phyloP scores from a whole-genome alignment of 2,797 vertebrate genomes.

The Sylvia borin region DNA sequence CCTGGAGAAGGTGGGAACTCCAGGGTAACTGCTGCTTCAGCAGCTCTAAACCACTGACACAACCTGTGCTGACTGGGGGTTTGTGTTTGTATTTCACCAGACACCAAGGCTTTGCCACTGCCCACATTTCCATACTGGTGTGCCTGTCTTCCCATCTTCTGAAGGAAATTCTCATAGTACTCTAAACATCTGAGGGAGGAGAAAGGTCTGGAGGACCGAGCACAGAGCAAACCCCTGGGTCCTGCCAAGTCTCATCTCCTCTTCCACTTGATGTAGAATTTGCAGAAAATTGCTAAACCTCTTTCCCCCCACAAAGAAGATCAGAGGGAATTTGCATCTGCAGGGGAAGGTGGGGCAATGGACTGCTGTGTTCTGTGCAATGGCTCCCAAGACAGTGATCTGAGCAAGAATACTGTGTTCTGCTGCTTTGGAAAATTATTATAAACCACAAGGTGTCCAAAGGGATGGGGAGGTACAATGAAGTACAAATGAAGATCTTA shows the following conservation, averaged over 20 bases:
- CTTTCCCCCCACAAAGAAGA: not conserved
- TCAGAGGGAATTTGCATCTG: not conserved
- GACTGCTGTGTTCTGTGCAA: not conserved
- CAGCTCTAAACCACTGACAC: not conserved
- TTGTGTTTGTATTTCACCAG: not conserved
- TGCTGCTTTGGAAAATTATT: not conserved
- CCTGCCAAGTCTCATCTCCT: not conserved
- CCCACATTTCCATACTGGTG: not conserved
- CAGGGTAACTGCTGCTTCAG: not conserved
- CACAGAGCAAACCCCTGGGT: not conserved
- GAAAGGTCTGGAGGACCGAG: not conserved
- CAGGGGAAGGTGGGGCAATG: not conserved
- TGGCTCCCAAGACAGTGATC: not conserved
- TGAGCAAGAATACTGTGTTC: not conserved
- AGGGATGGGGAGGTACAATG: not conserved
- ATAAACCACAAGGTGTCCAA: slow-evolving; percentile 11
- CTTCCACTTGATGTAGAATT: not conserved
- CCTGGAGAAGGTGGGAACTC: not conserved
- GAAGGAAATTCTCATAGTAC: not conserved
- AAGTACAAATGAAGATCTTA: not conserved
- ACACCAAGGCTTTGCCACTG: not conserved
- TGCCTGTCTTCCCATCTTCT: not conserved
- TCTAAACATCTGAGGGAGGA: not conserved
- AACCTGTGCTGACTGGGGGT: not conserved
- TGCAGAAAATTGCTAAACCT: not conserved